Percentiles rank a stretch among this genome's conserved stretches.
phyloP scores from a whole-genome alignment of 1,140 invertebrate genomes.

The Diprion similis region DNA sequence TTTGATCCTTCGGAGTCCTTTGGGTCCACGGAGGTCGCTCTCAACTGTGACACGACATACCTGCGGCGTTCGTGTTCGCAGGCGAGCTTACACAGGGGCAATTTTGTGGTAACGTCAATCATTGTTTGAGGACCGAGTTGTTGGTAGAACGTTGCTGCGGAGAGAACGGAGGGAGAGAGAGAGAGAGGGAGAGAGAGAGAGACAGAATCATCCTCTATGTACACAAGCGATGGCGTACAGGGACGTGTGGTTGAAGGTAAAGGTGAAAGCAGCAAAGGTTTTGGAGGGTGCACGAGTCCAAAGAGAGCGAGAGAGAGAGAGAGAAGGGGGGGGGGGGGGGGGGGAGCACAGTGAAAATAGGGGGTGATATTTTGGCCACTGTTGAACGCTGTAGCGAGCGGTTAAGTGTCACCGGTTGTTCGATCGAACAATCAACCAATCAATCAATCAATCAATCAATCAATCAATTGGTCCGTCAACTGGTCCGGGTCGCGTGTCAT shows the following conservation, averaged over 20 bases:
- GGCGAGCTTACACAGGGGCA: constrained; percentile 27
- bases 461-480: constrained; percentile 18
- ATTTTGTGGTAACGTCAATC: constrained; percentile 29
- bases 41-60: constrained; percentile 17
- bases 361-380: too few species aligned
- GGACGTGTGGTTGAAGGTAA: too few species aligned
- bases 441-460: constrained; percentile 32
- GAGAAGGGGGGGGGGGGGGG: too few species aligned
- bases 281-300: too few species aligned
- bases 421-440: constrained; percentile 16
- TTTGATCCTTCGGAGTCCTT: constrained; percentile 29
- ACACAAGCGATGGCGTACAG: too few species aligned
- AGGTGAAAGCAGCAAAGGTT: too few species aligned
- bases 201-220: too few species aligned
- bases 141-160: background rate
- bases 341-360: too few species aligned
- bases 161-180: too few species aligned
- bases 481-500: constrained; percentile 12
- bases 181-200: too few species aligned
- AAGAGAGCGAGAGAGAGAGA: too few species aligned
- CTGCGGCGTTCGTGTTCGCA: constrained; percentile 25
- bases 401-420: background rate
- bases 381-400: background rate
- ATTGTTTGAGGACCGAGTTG: constrained; percentile 22
- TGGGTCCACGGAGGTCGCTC: constrained; percentile 27